Percentiles rank a stretch among this genome's conserved stretches.
Evolutionary conservation across 2,113 vertebrate species (phyloP).

Genomic region (Semicossyphus pulcher): DNA sequence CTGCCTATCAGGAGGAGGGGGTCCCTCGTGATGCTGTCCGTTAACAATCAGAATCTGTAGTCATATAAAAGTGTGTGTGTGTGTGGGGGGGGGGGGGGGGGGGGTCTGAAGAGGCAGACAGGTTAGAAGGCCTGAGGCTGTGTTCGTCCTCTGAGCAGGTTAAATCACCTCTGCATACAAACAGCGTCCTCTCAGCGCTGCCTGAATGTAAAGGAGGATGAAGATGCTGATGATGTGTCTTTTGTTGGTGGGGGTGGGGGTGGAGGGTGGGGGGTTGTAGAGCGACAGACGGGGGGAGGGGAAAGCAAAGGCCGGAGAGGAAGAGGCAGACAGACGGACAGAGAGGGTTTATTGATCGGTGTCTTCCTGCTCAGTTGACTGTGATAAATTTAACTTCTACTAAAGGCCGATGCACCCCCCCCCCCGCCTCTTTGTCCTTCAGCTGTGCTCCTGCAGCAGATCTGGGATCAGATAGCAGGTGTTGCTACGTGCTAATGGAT

Average conservation of each 20-base stretch:
- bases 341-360: slow-evolving; percentile 68
- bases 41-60: no score
- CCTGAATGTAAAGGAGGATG: neutral
- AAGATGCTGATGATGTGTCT: slow-evolving; percentile 8
- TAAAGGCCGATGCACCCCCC: slow-evolving; percentile 41
- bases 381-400: slow-evolving; percentile 70
- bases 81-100: no score
- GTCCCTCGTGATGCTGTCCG: no score
- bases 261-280: no score
- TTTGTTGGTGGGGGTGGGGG: slow-evolving; percentile 6
- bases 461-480: slow-evolving; percentile 68
- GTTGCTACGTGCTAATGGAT: slow-evolving; percentile 57
- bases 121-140: neutral
- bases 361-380: slow-evolving; percentile 63
- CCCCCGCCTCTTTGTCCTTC: slow-evolving; percentile 67
- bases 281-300: slow-evolving; percentile 6
- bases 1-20: no score
- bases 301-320: no score
- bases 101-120: neutral
- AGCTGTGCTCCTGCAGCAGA: slow-evolving; percentile 55
- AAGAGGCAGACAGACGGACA: slow-evolving; percentile 37
- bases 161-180: neutral
- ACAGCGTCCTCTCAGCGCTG: neutral
- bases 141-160: neutral
- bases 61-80: no score